Conservation (phyloP, 2,888 invertebrate species). For the Salpingus planirostris region DNA sequence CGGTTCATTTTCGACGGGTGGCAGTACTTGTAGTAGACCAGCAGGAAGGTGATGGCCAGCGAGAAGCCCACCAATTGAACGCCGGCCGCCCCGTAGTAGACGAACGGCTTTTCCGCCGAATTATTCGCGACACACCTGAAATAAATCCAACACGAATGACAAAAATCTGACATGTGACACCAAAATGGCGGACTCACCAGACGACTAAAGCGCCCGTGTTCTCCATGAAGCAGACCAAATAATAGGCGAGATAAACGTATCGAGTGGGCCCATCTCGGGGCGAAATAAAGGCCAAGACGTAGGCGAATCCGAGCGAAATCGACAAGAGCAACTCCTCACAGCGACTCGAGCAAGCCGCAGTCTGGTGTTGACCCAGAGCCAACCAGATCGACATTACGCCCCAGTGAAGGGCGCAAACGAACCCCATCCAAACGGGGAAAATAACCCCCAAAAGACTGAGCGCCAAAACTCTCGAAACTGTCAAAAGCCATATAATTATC, state of each 20-base stretch:
- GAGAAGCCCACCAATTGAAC: constrained; percentile 38
- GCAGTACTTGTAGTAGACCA: constrained; percentile 41
- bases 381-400: constrained; percentile 50
- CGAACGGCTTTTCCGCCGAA: constrained; percentile 35
- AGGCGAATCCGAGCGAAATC: constrained; percentile 49
- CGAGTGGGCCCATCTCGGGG: constrained; percentile 52
- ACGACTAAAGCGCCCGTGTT: constrained; percentile 43
- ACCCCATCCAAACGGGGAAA: constrained; percentile 45
- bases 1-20: constrained; percentile 36
- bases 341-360: constrained; percentile 40
- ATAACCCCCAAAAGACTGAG: constrained; percentile 48
- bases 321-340: constrained; percentile 44
- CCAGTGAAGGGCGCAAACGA: constrained; percentile 47
- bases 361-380: constrained; percentile 40
- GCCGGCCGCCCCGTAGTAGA: constrained; percentile 41
- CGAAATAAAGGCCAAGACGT: constrained; percentile 52
- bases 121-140: constrained; percentile 42
- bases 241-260: constrained; percentile 43
- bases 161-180: background rate
- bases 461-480: constrained; percentile 47
- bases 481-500: background rate
- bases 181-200: constrained; percentile 33
- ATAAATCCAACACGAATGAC: too few relatives aligned
- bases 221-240: constrained; percentile 44
- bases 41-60: constrained; percentile 37